These are phyloP conservation scores for Tretioscincus oriximinensis DNA, from an alignment of 2,113 vertebrate species.

Conservation along the genomic window DNA sequence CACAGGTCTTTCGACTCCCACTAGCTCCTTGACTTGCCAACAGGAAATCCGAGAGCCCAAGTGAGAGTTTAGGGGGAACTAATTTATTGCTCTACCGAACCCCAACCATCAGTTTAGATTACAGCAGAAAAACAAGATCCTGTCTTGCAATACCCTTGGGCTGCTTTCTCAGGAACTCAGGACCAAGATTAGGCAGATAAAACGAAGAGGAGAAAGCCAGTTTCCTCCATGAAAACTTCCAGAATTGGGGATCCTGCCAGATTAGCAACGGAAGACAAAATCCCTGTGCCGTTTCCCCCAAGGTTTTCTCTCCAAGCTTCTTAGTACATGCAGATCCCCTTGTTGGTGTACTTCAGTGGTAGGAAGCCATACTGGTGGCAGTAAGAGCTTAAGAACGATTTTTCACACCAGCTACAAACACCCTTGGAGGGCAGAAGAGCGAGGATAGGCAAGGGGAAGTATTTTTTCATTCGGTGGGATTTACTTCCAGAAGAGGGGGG, in stretches of 20 bases:
- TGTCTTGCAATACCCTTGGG: conserved; percentile 36
- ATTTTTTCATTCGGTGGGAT: too few relatives aligned
- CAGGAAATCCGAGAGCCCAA: conserved; percentile 56
- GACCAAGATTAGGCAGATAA: conserved; percentile 50
- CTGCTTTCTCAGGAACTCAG: conserved; percentile 56
- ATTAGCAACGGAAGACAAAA: background rate
- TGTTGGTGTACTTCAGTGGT: too few relatives aligned
- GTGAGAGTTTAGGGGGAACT: conserved; percentile 49
- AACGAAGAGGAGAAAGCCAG: conserved; percentile 9
- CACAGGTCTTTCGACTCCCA: conserved; percentile 18
- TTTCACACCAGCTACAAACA: too few relatives aligned
- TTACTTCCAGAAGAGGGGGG: too few relatives aligned
- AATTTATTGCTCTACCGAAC: conserved; percentile 55
- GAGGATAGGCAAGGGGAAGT: too few relatives aligned
- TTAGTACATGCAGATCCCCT: too few relatives aligned
- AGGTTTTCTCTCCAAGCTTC: background rate
- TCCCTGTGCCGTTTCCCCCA: background rate
- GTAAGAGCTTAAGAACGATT: too few relatives aligned
- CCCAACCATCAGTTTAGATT: conserved; percentile 41
- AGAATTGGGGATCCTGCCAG: conserved; percentile 2
- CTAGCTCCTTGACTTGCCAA: conserved; percentile 28
- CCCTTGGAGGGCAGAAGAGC: too few relatives aligned
- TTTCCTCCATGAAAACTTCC: conserved; percentile 20
- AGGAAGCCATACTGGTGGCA: too few relatives aligned
- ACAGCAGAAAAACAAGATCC: conserved; percentile 48